phyloP scores from a whole-genome alignment of 2,888 invertebrate genomes.

The Cosmia trapezina region DNA sequence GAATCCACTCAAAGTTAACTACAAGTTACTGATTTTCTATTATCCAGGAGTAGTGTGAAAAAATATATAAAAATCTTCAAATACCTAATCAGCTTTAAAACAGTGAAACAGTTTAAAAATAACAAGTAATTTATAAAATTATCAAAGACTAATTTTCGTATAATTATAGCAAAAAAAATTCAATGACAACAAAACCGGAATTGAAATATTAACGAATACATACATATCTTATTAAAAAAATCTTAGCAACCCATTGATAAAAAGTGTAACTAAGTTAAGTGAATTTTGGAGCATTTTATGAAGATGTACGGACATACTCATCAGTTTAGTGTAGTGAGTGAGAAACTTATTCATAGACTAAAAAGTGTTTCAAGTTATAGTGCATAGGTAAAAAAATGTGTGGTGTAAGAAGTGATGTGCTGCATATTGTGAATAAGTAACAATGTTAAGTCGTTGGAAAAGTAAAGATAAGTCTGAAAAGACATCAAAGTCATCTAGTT shows the following conservation, averaged over 20 bases:
- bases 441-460: conserved; percentile 96
- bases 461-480: conserved; percentile 95
- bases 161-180: conserved; percentile 11
- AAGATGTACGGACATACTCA: conserved; percentile 39
- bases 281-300: conserved; percentile 55
- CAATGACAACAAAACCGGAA: conserved; percentile 44
- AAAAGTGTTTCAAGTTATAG: conserved; percentile 25
- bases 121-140: conserved; percentile 21
- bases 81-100: conserved; percentile 56
- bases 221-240: conserved; percentile 55
- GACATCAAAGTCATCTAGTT: conserved; percentile 89
- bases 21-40: neutral
- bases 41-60: conserved; percentile 38
- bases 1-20: neutral
- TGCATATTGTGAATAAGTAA: conserved; percentile 62
- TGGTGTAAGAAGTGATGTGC: conserved; percentile 57
- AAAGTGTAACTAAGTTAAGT: conserved; percentile 17
- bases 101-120: conserved; percentile 45
- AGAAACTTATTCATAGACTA: conserved; percentile 14
- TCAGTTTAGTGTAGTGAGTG: conserved; percentile 31
- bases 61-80: conserved; percentile 9
- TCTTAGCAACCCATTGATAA: conserved; percentile 9
- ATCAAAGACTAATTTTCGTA: conserved; percentile 19
- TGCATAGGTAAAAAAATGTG: conserved; percentile 48
- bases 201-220: conserved; percentile 54